Evolutionary conservation across 2,888 invertebrate genomes (phyloP).

Genomic region (Andrena flavipes): DNA sequence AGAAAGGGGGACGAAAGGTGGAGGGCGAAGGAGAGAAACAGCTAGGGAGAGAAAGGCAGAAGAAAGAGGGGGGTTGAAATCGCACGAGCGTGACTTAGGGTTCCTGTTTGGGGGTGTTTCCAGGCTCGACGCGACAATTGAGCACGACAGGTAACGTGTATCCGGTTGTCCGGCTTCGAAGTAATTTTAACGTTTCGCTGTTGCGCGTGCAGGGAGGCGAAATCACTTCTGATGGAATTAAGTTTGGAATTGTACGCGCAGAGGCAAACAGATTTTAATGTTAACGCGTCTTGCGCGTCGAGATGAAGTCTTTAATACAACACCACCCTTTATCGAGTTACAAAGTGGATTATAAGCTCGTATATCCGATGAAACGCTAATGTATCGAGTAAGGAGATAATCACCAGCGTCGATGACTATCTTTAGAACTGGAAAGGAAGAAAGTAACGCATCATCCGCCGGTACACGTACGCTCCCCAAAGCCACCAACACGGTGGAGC

Average conservation of each 20-base stretch:
- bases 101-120: conserved; percentile 34
- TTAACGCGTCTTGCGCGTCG: no score
- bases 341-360: no score
- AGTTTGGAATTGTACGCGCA: neutral
- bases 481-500: neutral
- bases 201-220: neutral
- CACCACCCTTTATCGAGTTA: no score
- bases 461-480: neutral
- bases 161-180: conserved; percentile 47
- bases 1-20: conserved; percentile 28
- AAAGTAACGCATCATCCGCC: neutral
- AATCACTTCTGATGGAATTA: neutral
- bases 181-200: conserved; percentile 46
- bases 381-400: neutral
- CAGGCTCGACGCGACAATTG: conserved; percentile 54
- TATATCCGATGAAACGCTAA: no score
- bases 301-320: no score
- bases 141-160: conserved; percentile 57
- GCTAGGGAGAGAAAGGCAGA: neutral
- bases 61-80: conserved; percentile 1
- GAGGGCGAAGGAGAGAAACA: neutral
- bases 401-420: neutral
- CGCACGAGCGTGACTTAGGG: conserved; percentile 52
- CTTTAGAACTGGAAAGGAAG: neutral
- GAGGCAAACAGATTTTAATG: neutral